A percentile compares a stretch with the other conserved stretches of the same genome.
phyloP scores from a whole-genome alignment of 2,888 invertebrate species.

The Griposia aprilina region DNA sequence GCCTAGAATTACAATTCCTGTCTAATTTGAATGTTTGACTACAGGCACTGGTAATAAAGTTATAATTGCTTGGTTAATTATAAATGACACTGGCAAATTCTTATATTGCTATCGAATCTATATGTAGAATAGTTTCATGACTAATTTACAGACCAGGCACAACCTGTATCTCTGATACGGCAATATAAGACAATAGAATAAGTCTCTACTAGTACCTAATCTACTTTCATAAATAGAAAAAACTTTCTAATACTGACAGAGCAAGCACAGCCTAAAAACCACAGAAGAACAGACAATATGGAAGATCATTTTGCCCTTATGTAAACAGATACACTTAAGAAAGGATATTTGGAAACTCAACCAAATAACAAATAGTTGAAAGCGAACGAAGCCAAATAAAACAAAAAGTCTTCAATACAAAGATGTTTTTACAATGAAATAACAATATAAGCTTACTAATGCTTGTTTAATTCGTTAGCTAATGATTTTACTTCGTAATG shows the following conservation, averaged over 20 bases:
- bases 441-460: constrained; percentile 3
- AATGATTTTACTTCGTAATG: constrained; percentile 25
- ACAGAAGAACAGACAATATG: too few relatives aligned
- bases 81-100: not conserved
- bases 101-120: not conserved
- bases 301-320: too few relatives aligned
- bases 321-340: too few relatives aligned
- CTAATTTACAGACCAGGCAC: not conserved
- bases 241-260: too few relatives aligned
- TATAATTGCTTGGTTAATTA: constrained; percentile 31
- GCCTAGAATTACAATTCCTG: constrained; percentile 69
- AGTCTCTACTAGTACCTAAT: not conserved
- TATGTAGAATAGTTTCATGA: not conserved
- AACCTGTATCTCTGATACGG: not conserved
- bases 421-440: not conserved
- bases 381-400: not conserved
- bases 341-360: too few relatives aligned
- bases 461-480: constrained; percentile 19
- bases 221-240: not conserved
- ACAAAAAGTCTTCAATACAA: not conserved
- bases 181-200: not conserved
- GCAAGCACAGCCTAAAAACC: too few relatives aligned
- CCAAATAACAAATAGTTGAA: too few relatives aligned
- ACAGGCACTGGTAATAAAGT: constrained; percentile 19
- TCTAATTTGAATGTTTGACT: constrained; percentile 66